Conservation (phyloP, 2,888 invertebrate genomes). For the Thereva unica region DNA sequence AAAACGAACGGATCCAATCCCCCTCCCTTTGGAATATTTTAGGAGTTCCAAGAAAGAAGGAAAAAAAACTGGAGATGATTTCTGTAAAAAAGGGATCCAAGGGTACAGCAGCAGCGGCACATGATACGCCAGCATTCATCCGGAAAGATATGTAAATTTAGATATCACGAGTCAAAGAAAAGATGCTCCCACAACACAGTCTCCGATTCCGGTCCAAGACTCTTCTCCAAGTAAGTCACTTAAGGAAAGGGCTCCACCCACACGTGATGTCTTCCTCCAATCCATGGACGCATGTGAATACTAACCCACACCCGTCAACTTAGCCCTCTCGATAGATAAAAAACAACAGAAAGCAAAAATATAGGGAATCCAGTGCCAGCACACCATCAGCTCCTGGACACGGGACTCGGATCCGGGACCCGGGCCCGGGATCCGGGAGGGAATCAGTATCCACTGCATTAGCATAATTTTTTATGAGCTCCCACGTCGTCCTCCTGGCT, state of each 20-base stretch:
- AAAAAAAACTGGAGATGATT: neutral
- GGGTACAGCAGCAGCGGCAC: slow-evolving; percentile 17
- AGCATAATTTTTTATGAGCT: slow-evolving; percentile 37
- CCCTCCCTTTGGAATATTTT: slow-evolving; percentile 19
- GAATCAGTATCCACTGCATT: slow-evolving; percentile 21
- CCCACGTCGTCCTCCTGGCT: neutral
- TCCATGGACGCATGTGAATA: slow-evolving; percentile 33
- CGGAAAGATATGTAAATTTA: slow-evolving; percentile 40
- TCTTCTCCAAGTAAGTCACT: slow-evolving; percentile 7
- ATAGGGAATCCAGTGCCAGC: slow-evolving; percentile 11
- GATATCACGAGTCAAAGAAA: slow-evolving; percentile 35
- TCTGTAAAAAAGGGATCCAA: slow-evolving; percentile 15
- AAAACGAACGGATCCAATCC: slow-evolving; percentile 24
- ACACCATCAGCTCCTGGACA: slow-evolving; percentile 1
- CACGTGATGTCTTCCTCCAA: slow-evolving; percentile 40
- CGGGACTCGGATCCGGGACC: slow-evolving; percentile 9
- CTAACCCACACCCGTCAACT: slow-evolving; percentile 9
- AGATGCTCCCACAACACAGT: slow-evolving; percentile 8
- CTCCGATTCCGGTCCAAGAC: neutral
- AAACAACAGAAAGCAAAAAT: neutral
- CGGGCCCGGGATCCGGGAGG: too few species aligned
- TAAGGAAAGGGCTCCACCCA: slow-evolving; percentile 40
- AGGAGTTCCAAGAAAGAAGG: slow-evolving; percentile 8
- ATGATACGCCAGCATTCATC: slow-evolving; percentile 11
- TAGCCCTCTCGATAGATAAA: slow-evolving; percentile 17